Percentiles rank a stretch among this genome's conserved stretches.
These are phyloP conservation scores for Hirudo medicinalis DNA, from an alignment of 1,140 invertebrate species.

Conservation along the genomic window DNA sequence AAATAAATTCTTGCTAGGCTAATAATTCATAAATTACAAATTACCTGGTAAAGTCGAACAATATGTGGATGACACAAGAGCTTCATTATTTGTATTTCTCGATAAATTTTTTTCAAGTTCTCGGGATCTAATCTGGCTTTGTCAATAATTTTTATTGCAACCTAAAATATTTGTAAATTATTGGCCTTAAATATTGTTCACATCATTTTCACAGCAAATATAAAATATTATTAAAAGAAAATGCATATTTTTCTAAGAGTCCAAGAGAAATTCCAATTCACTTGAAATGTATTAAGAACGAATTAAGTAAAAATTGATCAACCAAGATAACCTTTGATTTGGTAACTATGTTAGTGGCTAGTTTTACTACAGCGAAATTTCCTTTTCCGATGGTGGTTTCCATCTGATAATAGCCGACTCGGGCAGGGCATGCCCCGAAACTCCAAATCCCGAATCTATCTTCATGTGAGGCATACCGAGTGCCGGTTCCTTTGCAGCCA, in stretches of 20 bases:
- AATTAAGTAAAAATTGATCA: not conserved
- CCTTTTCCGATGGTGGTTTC: constrained; percentile 91
- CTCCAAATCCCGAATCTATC: constrained; percentile 24
- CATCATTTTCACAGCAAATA: no score
- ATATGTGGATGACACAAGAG: constrained; percentile 50
- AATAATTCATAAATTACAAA: constrained; percentile 1
- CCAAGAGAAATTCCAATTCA: no score
- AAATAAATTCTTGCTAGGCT: not conserved
- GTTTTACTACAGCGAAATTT: constrained; percentile 88
- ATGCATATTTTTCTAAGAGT: no score
- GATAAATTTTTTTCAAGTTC: constrained; percentile 75
- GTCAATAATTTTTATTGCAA: constrained; percentile 61
- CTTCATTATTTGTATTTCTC: constrained; percentile 98
- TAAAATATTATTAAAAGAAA: no score
- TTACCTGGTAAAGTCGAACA: constrained; percentile 35
- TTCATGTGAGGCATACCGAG: constrained; percentile 17
- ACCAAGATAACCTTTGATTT: constrained; percentile 66
- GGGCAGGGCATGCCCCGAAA: constrained; percentile 30
- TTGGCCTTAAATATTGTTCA: not conserved
- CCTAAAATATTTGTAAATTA: constrained; percentile 17
- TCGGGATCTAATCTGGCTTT: constrained; percentile 93
- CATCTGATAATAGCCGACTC: constrained; percentile 80
- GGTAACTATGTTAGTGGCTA: constrained; percentile 80
- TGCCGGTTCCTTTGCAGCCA: constrained; percentile 7
- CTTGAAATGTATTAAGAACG: not conserved